Conservation (phyloP, 1,140 invertebrate genomes). For the Sinella curviseta region DNA sequence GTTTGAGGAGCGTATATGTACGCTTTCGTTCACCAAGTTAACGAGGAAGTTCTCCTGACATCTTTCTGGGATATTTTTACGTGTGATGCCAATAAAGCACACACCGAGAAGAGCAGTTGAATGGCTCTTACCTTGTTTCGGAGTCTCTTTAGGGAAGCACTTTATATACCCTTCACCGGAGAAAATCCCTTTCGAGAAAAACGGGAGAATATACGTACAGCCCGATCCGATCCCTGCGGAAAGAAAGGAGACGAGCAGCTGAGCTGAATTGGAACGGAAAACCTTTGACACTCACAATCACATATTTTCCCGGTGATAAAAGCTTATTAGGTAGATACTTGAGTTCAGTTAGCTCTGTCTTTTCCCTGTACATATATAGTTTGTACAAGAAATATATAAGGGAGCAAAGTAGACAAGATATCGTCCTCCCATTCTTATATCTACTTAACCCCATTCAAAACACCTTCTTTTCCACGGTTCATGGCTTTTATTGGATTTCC, state of each 20-base stretch:
- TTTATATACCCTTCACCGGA: background rate
- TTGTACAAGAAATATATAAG: background rate
- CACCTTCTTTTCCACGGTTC: slow-evolving; percentile 24
- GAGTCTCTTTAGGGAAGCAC: background rate
- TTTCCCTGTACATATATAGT: background rate
- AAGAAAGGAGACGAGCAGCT: background rate
- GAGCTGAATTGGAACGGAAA: slow-evolving; percentile 25
- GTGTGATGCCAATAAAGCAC: slow-evolving; percentile 7
- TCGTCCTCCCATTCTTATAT: background rate
- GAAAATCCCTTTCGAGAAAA: background rate
- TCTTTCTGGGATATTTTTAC: background rate
- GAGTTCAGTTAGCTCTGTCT: background rate
- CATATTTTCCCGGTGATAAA: slow-evolving; percentile 9
- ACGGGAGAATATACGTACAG: too few relatives aligned
- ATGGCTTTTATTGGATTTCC: slow-evolving; percentile 23
- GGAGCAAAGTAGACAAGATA: background rate
- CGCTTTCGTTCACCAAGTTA: background rate
- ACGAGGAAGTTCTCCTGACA: background rate
- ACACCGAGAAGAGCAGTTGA: background rate
- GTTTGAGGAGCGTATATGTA: too few relatives aligned
- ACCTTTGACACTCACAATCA: slow-evolving; percentile 2
- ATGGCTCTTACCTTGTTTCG: slow-evolving; percentile 11
- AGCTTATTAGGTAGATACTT: background rate
- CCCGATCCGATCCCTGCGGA: background rate
- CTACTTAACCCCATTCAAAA: slow-evolving; percentile 12